These are phyloP conservation scores for Sitta europaea DNA, from an alignment of 2,113 vertebrate genomes.

Conservation along the genomic window DNA sequence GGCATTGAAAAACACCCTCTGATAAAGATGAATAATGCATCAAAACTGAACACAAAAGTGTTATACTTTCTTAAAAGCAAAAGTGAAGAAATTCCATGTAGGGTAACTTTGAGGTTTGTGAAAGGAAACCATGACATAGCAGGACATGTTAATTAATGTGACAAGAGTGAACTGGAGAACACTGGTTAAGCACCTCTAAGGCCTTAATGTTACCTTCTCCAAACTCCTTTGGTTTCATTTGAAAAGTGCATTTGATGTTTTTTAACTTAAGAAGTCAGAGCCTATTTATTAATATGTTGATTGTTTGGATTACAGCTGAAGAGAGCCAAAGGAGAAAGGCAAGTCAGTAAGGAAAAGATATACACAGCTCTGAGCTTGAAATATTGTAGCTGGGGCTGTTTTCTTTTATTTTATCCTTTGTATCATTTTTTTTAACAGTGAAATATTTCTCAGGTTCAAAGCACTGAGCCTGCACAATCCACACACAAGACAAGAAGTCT, in stretches of 20 bases:
- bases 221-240: neutral
- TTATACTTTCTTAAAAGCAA: neutral
- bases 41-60: neutral
- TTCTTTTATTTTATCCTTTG: neutral
- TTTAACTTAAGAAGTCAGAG: neutral
- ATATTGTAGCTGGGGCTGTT: fast-evolving
- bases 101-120: neutral
- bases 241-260: neutral
- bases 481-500: neutral
- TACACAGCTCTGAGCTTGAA: neutral
- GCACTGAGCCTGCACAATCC: neutral
- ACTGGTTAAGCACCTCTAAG: neutral
- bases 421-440: neutral
- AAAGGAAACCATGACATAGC: fast-evolving
- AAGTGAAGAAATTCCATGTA: neutral
- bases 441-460: neutral
- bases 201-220: neutral
- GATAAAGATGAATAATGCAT: neutral
- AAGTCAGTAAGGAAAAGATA: neutral
- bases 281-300: neutral
- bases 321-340: neutral
- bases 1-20: neutral
- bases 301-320: neutral
- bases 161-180: neutral
- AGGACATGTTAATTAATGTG: neutral